phyloP scores from a whole-genome alignment of 2,888 invertebrate species.

The Oscheius sp. region DNA sequence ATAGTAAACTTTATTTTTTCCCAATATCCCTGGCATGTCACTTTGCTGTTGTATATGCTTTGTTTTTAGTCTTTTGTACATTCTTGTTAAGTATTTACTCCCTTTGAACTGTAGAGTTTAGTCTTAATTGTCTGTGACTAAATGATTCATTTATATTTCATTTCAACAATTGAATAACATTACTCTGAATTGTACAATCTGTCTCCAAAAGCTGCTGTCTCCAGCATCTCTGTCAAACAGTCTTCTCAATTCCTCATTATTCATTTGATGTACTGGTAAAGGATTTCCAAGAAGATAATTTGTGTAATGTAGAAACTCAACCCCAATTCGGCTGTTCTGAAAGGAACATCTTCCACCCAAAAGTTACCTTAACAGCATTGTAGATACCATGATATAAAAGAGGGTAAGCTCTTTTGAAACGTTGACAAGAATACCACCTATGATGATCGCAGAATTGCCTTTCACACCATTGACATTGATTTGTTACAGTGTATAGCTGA shows the following conservation, averaged over 20 bases:
- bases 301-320: no score
- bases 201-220: no score
- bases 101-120: constrained; percentile 1
- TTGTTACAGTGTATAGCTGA: background rate
- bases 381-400: no score
- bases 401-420: background rate
- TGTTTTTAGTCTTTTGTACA: constrained; percentile 15
- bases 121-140: constrained; percentile 24
- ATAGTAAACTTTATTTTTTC: constrained; percentile 4
- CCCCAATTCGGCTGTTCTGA: no score
- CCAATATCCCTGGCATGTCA: constrained; percentile 24
- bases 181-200: no score
- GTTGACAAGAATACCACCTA: background rate
- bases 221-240: no score
- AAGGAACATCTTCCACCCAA: no score
- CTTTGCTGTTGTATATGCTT: constrained; percentile 22
- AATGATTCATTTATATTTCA: background rate
- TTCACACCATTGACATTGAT: background rate
- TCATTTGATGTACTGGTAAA: no score
- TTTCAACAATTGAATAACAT: no score
- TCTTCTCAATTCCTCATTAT: no score
- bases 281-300: no score
- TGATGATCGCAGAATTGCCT: background rate
- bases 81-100: background rate
- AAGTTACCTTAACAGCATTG: no score